phyloP scores from a whole-genome alignment of 2,888 invertebrate species.

The Cephus pulcher region DNA sequence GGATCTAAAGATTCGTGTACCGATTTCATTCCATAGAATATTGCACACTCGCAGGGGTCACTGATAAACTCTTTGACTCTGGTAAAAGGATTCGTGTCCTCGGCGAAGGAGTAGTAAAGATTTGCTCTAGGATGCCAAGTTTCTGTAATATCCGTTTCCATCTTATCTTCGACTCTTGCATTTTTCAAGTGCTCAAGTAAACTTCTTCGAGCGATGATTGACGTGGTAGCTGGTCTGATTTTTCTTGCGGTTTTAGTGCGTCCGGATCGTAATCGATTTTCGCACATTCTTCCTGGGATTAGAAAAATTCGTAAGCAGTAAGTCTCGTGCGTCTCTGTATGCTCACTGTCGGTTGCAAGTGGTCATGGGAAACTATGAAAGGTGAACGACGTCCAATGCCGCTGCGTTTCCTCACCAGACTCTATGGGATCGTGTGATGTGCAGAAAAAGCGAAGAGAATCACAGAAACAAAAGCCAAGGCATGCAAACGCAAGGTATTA shows the following conservation, averaged over 20 bases:
- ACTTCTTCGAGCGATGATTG: constrained; percentile 50
- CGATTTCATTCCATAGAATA: not conserved
- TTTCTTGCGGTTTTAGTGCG: not conserved
- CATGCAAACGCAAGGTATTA: not conserved
- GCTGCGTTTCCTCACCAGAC: not conserved
- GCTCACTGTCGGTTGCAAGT: not conserved
- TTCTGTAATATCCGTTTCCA: constrained; percentile 24
- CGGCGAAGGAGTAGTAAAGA: constrained; percentile 65
- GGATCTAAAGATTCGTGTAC: constrained; percentile 25
- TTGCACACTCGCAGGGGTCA: constrained; percentile 17
- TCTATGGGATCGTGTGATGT: not conserved
- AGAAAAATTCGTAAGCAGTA: not conserved
- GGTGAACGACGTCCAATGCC: not conserved
- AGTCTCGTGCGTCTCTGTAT: not conserved
- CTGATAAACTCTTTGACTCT: constrained; percentile 45
- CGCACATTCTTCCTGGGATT: not conserved
- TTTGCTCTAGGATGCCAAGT: constrained; percentile 62
- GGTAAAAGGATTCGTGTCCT: constrained; percentile 64
- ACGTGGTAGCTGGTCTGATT: constrained; percentile 21
- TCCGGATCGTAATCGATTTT: not conserved
- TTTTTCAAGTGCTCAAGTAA: constrained; percentile 46
- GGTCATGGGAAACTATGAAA: not conserved
- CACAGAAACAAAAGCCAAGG: constrained; percentile 15
- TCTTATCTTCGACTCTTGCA: constrained; percentile 23
- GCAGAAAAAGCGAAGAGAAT: not conserved